Evolutionary conservation across 2,113 vertebrate genomes (phyloP).

Genomic region (Elephantulus edwardii): DNA sequence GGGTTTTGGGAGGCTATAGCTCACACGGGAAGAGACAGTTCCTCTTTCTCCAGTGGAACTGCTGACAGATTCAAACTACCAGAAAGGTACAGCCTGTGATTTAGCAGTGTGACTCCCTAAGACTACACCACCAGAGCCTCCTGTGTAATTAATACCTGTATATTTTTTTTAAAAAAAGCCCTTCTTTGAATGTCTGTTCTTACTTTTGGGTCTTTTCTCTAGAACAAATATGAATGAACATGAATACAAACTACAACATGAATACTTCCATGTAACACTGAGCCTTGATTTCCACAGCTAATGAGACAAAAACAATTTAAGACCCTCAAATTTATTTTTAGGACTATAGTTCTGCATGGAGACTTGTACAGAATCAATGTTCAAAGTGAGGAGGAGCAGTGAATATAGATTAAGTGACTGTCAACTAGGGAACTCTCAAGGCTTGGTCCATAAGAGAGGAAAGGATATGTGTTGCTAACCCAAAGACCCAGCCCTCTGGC

Average conservation of each 20-base stretch:
- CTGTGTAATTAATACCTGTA: not conserved
- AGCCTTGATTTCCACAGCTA: not conserved
- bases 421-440: too few relatives aligned
- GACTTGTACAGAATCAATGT: not conserved
- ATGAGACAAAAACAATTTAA: not conserved
- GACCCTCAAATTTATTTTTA: not conserved
- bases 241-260: not conserved
- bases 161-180: slow-evolving; percentile 11
- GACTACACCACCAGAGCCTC: too few relatives aligned
- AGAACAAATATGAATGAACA: not conserved
- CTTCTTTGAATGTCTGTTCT: slow-evolving; percentile 38
- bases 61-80: too few relatives aligned
- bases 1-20: too few relatives aligned
- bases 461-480: too few relatives aligned
- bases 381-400: not conserved
- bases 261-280: not conserved
- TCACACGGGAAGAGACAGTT: too few relatives aligned
- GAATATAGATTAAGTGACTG: not conserved
- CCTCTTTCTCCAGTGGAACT: too few relatives aligned
- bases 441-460: too few relatives aligned
- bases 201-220: slow-evolving; percentile 24
- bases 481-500: too few relatives aligned
- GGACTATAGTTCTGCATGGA: not conserved
- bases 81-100: too few relatives aligned
- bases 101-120: too few relatives aligned